Conservation (phyloP, 2,113 vertebrate species). For the Lepidothrix coronata region DNA sequence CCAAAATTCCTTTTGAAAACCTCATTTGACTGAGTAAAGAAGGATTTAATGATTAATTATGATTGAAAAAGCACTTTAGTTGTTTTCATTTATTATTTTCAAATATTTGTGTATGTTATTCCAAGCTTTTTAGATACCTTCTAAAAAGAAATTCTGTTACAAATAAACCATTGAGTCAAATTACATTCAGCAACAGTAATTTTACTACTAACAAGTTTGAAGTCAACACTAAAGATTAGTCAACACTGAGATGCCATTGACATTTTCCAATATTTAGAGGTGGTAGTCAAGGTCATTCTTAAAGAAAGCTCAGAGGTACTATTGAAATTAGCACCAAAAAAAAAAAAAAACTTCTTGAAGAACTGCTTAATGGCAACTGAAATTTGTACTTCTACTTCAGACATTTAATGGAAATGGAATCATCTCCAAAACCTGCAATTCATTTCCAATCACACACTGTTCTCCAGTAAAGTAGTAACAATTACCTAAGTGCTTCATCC, state of each 20-base stretch:
- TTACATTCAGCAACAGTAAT: neutral
- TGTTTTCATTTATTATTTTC: neutral
- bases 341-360: neutral
- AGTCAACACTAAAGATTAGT: neutral
- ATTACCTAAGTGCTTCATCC: neutral
- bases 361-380: neutral
- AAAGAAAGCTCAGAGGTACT: neutral
- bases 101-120: neutral
- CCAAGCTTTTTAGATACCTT: neutral
- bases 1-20: neutral
- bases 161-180: neutral
- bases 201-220: neutral
- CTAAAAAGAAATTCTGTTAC: neutral
- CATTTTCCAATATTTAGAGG: neutral
- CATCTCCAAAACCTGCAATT: neutral
- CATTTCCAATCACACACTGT: neutral
- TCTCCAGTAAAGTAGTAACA: neutral
- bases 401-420: rapidly evolving
- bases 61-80: neutral
- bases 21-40: neutral
- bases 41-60: neutral
- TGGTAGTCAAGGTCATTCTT: neutral
- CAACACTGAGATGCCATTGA: neutral
- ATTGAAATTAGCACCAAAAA: neutral
- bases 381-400: neutral